phyloP scores from a whole-genome alignment of 2,797 vertebrate species.

The Otus scops region DNA sequence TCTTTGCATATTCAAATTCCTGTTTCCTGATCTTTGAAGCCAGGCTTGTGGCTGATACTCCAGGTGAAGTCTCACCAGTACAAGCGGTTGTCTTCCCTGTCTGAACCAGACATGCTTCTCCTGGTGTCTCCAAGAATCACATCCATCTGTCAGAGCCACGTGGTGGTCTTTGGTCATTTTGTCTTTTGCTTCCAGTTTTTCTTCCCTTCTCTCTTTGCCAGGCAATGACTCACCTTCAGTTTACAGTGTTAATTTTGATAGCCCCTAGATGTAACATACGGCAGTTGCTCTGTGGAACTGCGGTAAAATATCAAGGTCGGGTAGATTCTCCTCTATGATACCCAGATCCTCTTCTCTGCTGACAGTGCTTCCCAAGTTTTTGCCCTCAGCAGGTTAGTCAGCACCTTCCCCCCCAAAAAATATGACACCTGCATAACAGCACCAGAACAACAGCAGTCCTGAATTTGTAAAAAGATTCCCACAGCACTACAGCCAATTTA shows the following conservation, averaged over 20 bases:
- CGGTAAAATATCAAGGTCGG: background rate
- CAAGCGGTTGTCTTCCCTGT: background rate
- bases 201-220: background rate
- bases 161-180: background rate
- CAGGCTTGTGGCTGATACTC: background rate
- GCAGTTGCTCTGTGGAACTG: background rate
- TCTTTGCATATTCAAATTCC: background rate
- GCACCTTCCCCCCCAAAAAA: background rate
- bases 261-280: background rate
- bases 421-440: background rate
- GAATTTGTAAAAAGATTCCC: background rate
- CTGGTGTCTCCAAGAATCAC: background rate
- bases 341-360: background rate
- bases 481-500: background rate
- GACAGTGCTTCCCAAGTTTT: background rate
- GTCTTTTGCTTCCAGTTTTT: background rate
- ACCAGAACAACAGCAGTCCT: background rate
- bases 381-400: background rate
- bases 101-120: background rate
- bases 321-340: background rate
- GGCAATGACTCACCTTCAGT: background rate
- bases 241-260: background rate
- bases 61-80: background rate
- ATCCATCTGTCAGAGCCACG: background rate
- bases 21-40: background rate